These are phyloP conservation scores for Atta texana DNA, from an alignment of 1,140 invertebrate genomes.

Conservation along the genomic window DNA sequence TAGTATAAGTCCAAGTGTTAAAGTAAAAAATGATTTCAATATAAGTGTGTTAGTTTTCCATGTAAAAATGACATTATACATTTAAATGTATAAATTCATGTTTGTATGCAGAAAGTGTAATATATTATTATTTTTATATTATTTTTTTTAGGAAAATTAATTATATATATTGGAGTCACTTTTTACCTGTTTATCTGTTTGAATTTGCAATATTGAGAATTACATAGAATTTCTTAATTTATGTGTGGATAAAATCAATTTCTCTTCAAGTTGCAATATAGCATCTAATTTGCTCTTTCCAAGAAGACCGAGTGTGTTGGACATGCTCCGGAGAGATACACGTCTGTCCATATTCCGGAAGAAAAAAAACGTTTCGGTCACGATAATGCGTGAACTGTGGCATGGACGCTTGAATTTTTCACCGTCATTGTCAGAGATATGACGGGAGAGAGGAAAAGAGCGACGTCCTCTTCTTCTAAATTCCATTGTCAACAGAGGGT, in stretches of 20 bases:
- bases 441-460: background rate
- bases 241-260: background rate
- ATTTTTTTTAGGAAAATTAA: too few species aligned
- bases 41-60: too few species aligned
- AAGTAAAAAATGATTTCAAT: too few species aligned
- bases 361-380: background rate
- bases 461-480: constrained; percentile 11
- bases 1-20: too few species aligned
- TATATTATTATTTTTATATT: too few species aligned
- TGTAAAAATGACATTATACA: too few species aligned
- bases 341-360: background rate
- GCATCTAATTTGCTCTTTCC: background rate
- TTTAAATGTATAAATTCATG: too few species aligned
- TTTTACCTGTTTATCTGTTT: too few species aligned
- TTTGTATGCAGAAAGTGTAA: too few species aligned
- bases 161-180: too few species aligned
- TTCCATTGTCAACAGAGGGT: constrained; percentile 66
- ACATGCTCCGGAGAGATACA: background rate
- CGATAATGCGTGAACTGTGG: constrained; percentile 7
- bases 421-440: constrained; percentile 34
- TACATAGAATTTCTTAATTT: background rate
- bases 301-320: background rate
- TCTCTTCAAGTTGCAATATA: background rate
- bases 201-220: background rate
- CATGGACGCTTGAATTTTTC: constrained; percentile 44